Evolutionary conservation across 2,888 invertebrate species (phyloP).

Genomic region (Acanthosepion pharaonis): DNA sequence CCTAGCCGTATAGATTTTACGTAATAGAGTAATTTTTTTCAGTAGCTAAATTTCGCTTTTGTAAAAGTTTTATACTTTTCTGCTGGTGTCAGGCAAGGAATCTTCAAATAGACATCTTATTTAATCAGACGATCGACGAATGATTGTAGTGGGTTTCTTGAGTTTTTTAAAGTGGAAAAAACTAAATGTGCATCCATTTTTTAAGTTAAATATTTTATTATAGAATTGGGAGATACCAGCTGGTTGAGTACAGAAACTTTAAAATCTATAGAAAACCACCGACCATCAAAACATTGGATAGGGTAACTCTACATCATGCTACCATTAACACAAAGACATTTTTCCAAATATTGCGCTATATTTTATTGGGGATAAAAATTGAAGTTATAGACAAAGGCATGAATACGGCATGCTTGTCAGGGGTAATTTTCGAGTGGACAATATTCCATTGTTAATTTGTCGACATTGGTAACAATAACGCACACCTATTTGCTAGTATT

Average conservation of each 20-base stretch:
- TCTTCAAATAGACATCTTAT: not conserved
- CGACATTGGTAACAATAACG: not conserved
- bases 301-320: not conserved
- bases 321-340: not conserved
- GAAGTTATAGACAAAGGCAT: not conserved
- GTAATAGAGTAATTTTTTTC: not conserved
- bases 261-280: not conserved
- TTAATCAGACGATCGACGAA: not conserved
- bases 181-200: not conserved
- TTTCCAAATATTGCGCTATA: not conserved
- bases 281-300: not conserved
- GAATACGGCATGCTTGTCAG: not conserved
- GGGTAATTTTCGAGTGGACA: not conserved
- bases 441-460: not conserved
- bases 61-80: not conserved
- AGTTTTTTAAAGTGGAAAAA: too few species aligned
- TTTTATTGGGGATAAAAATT: not conserved
- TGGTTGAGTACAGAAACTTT: not conserved
- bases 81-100: not conserved
- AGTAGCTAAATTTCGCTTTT: not conserved
- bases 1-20: not conserved
- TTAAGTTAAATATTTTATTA: not conserved
- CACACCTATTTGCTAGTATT: not conserved
- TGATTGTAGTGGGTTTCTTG: too few species aligned
- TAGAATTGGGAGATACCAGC: not conserved